These are phyloP conservation scores for Acrobeloides nanus DNA, from an alignment of 2,888 invertebrate genomes.

Conservation along the genomic window DNA sequence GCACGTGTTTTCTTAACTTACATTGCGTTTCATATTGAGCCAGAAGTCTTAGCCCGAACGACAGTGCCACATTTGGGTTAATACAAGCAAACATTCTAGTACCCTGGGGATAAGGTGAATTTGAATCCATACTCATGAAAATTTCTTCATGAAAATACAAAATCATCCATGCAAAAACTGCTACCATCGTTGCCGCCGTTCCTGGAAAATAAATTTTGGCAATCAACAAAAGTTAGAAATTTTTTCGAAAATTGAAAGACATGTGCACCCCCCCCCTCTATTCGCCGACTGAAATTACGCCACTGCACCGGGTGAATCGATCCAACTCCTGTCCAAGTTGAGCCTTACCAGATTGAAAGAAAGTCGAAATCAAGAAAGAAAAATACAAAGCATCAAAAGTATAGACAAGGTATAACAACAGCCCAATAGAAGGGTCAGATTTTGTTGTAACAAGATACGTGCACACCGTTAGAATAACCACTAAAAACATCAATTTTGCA, in stretches of 20 bases:
- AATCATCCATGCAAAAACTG: conserved; percentile 43
- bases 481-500: conserved; percentile 35
- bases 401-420: conserved; percentile 40
- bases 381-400: conserved; percentile 38
- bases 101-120: conserved; percentile 23
- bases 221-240: not conserved
- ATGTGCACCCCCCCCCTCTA: too few species aligned
- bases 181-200: conserved; percentile 38
- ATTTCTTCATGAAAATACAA: conserved; percentile 41
- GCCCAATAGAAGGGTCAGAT: conserved; percentile 30
- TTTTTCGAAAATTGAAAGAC: too few species aligned
- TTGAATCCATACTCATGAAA: conserved; percentile 30
- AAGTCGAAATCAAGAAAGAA: conserved; percentile 40
- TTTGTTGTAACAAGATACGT: conserved; percentile 28
- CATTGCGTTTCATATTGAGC: conserved; percentile 42
- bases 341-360: conserved; percentile 36
- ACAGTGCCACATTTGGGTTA: conserved; percentile 40
- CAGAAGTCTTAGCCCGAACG: conserved; percentile 31
- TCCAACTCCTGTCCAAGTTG: too few species aligned
- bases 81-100: conserved; percentile 34
- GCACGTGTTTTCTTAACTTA: too few species aligned
- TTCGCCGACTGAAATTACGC: too few species aligned
- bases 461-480: conserved; percentile 24
- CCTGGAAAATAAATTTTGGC: conserved; percentile 10
- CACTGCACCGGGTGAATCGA: too few species aligned